Evolutionary conservation across 2,113 vertebrate genomes (phyloP), one percentile per base, ranked within the genome.

Genomic region (Semnornis frantzii): DNA sequence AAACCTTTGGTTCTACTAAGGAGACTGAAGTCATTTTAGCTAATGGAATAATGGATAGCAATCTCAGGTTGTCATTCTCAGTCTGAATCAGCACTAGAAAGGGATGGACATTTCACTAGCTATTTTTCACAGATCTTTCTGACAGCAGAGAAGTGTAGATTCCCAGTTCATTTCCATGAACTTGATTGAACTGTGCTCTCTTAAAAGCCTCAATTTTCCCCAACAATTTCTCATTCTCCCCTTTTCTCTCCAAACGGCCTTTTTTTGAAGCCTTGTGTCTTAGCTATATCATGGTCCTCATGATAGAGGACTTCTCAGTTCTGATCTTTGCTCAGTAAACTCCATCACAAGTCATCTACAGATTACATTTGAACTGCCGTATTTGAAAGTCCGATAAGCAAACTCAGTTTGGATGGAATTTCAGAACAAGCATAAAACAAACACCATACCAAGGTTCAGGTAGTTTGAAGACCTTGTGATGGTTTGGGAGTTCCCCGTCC

Each of bases 31-130:
- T 90, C 72, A 85, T 95, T 92, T 87, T 50, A 82, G 60, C 68
- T 96, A 96, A 96, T 94, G 93, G 82, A 94, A 93, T 93, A 94
- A 95, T 91, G 46, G 85, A 76, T 17, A 64, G 64, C 92, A 94
- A 90, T 93, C 87, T 80, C 2, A 30, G 64, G 15, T 74, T 95
- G 82, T 87, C 85, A 90, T 70, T 90, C 85, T 66, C 57, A 18
- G 52, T 2, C 30, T 89, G 82, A 85, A 85, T 37, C 25, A 34
- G 64, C 0, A 1, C 57, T 57, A 8, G n/a, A 77, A 64, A 90
- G 42, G 42, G 91, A 44, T 0, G 5, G 85, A 85, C 68, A 23
- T 71, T 91, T 76, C 17, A 33, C 52, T 17, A 15, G 15, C 8
- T 62, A 78, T 87, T 84, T 82, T 74, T 52, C 64, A 69, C 30